These are phyloP conservation scores for Carterocephalus palaemon DNA, from an alignment of 2,888 invertebrate genomes.

Conservation along the genomic window DNA sequence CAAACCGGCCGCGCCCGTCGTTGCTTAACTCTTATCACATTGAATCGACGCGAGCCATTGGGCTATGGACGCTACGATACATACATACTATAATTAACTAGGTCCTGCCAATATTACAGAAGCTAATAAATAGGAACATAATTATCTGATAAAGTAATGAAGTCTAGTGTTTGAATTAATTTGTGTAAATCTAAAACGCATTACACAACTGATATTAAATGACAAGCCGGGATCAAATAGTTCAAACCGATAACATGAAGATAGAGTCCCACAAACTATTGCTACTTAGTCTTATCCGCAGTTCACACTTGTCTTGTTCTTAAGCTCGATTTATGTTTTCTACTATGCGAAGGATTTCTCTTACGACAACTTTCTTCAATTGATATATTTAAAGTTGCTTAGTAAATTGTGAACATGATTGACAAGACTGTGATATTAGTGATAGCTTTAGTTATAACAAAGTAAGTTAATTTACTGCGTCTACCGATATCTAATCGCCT, in stretches of 20 bases:
- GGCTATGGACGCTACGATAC: too few relatives aligned
- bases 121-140: too few relatives aligned
- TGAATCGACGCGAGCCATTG: too few relatives aligned
- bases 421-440: constrained; percentile 8
- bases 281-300: too few relatives aligned
- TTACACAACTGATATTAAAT: constrained; percentile 34
- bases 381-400: not conserved
- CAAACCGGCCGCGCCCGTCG: too few relatives aligned
- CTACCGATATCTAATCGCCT: too few relatives aligned
- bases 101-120: too few relatives aligned
- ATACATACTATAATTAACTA: too few relatives aligned
- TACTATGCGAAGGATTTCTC: constrained; percentile 1
- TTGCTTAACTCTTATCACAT: too few relatives aligned
- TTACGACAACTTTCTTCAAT: constrained; percentile 1
- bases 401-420: constrained; percentile 5
- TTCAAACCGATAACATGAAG: constrained; percentile 50
- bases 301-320: constrained; percentile 3
- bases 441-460: constrained; percentile 8
- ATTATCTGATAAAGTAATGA: not conserved
- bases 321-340: not conserved
- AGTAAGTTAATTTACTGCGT: too few relatives aligned
- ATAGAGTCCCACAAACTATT: constrained; percentile 13
- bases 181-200: constrained; percentile 30
- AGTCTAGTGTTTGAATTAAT: constrained; percentile 8
- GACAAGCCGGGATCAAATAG: constrained; percentile 48